Base-by-base conservation (phyloP, 2,888 invertebrate genomes). In the Thereva unica region DNA sequence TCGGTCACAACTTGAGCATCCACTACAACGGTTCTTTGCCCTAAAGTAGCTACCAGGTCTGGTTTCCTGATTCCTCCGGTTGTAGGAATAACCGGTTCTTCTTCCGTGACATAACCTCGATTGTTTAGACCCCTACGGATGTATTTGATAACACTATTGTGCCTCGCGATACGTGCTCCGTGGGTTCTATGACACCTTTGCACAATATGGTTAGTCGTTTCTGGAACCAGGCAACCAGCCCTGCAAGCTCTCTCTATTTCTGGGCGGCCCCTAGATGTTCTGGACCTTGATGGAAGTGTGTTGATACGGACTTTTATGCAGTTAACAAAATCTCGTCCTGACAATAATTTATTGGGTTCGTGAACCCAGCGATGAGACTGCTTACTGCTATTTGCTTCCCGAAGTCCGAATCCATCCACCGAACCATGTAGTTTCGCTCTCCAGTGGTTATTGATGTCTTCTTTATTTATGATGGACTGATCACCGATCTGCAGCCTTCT, bases 301-400 rank as follows among this genome's bases (percentile, higher is more conserved):
- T 53, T 53, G 2, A 53, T 53, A 3, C 53, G 37, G 5, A 53
- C 5, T 10, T 53, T 38, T 5, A 53, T 3, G 4, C 10, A 53
- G 2, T 53, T 4, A 6, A 53, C 38, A 37, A 37, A 53, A n/a
- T 53, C 53, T 5, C 38, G 53, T 1, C 53, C 53, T 6, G 5
- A 1, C 1, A 53, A 10, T 6, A 53, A 4, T 38, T 8, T 10
- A 1, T 38, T 8, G 1, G 53, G 53, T 10, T 53, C 53, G 5
- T 10, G 7, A 10, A 53, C n/a, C 53, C 53, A 53, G 7, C 53
- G 37, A 8, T 53, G 53, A 6, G 53, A n/a, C 38, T 53, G 38
- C 3, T 35, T 5, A 40, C 38, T 9, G 4, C 6, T 7, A 0
- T 10, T 37, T 1, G 53, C 8, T n/a, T 53, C 53, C 5, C 53